Percentiles rank a stretch among this genome's conserved stretches.
Conservation (phyloP, 2,888 invertebrate genomes). For the Belgica antarctica region DNA sequence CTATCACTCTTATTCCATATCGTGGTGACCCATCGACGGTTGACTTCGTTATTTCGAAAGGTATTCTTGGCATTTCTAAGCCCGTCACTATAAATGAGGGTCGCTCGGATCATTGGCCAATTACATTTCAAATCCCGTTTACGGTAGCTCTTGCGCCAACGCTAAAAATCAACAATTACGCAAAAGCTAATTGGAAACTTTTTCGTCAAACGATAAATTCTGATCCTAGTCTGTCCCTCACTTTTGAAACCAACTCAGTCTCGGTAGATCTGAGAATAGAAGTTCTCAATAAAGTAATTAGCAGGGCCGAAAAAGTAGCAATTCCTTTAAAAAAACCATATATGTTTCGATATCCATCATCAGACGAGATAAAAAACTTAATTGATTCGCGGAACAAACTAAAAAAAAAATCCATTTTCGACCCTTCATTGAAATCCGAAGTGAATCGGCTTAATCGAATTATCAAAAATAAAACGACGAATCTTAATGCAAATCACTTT, state of each 20-base stretch:
- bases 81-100: not conserved
- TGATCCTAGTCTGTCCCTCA: not conserved
- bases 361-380: not conserved
- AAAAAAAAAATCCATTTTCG: not conserved
- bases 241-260: not conserved
- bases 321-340: constrained; percentile 1
- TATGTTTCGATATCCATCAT: not conserved
- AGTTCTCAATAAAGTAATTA: too few species aligned
- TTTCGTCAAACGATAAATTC: not conserved
- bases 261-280: not conserved
- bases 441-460: not conserved
- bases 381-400: not conserved
- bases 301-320: too few species aligned
- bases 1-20: not conserved
- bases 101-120: not conserved
- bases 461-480: not conserved
- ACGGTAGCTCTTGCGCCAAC: not conserved
- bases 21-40: not conserved
- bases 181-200: not conserved
- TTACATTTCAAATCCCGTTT: not conserved
- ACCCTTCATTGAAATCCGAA: not conserved
- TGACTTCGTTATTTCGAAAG: not conserved
- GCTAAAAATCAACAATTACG: not conserved
- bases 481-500: not conserved
- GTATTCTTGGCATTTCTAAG: not conserved